Conservation (phyloP, 1,140 invertebrate species). For the Lordiphosa stackelbergi region DNA sequence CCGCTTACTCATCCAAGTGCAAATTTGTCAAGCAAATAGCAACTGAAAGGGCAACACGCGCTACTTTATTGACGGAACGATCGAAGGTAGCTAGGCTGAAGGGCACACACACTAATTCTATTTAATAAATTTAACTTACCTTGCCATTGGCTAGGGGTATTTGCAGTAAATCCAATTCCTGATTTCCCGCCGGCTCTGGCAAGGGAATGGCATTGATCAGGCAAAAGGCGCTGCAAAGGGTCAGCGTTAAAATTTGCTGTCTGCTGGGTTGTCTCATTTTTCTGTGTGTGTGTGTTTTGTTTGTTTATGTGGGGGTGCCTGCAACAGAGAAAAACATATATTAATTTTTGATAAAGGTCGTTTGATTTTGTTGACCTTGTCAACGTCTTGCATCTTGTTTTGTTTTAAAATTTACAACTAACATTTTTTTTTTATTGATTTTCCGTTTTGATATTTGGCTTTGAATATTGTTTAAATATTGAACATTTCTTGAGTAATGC, state of each 20-base stretch:
- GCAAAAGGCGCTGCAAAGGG: slow-evolving; percentile 52
- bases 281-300: slow-evolving; percentile 11
- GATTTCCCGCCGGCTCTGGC: slow-evolving; percentile 53
- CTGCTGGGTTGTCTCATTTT: slow-evolving; percentile 60
- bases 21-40: slow-evolving; percentile 38
- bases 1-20: slow-evolving; percentile 23
- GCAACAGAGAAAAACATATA: slow-evolving; percentile 26
- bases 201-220: slow-evolving; percentile 61
- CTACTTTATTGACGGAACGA: slow-evolving; percentile 4
- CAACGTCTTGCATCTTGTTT: background rate
- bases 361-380: slow-evolving; percentile 12
- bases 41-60: slow-evolving; percentile 37
- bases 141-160: slow-evolving; percentile 71
- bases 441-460: slow-evolving; percentile 7
- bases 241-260: slow-evolving; percentile 56
- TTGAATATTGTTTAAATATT: slow-evolving; percentile 48
- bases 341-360: slow-evolving; percentile 29
- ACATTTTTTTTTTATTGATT: slow-evolving; percentile 9
- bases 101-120: too few relatives aligned
- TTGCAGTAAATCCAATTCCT: slow-evolving; percentile 71
- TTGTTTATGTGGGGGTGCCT: slow-evolving; percentile 11
- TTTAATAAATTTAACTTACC: too few relatives aligned
- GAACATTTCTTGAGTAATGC: slow-evolving; percentile 56
- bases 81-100: too few relatives aligned
- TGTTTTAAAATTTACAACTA: slow-evolving; percentile 8